These are phyloP conservation scores for Disparrhopalites patrizii DNA, from an alignment of 2,888 invertebrate species.

Conservation along the genomic window DNA sequence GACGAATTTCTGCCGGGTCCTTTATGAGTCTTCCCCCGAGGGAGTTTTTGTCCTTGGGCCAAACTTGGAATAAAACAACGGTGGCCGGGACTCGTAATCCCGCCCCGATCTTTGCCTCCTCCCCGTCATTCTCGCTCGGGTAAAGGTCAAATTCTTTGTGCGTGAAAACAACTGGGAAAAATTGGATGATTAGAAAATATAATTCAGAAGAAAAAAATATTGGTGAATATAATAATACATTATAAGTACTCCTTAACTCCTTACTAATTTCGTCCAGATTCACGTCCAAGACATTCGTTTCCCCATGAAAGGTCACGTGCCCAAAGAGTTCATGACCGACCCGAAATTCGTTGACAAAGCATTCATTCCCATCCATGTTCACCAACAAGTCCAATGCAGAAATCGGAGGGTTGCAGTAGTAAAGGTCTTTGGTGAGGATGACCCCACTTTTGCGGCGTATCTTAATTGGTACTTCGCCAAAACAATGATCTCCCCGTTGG, in stretches of 20 bases:
- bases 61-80: constrained; percentile 10
- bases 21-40: not conserved
- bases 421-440: constrained; percentile 1
- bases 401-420: constrained; percentile 12
- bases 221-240: not conserved
- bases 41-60: constrained; percentile 6
- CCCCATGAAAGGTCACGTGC: constrained; percentile 8
- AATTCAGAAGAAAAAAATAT: not conserved
- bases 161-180: constrained; percentile 13
- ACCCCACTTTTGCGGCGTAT: not conserved
- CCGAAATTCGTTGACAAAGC: constrained; percentile 7
- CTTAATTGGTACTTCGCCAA: too few species aligned
- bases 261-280: constrained; percentile 12
- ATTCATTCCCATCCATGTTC: not conserved
- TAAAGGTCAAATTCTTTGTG: constrained; percentile 9
- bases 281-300: not conserved
- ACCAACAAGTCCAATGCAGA: not conserved
- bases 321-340: constrained; percentile 17
- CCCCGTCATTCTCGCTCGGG: not conserved
- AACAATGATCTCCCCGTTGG: too few species aligned
- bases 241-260: not conserved
- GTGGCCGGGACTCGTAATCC: not conserved
- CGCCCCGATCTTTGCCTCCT: not conserved
- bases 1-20: not conserved
- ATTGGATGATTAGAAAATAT: too few species aligned